Conservation (phyloP, 2,888 invertebrate genomes). For the Protophormia terraenovae region DNA sequence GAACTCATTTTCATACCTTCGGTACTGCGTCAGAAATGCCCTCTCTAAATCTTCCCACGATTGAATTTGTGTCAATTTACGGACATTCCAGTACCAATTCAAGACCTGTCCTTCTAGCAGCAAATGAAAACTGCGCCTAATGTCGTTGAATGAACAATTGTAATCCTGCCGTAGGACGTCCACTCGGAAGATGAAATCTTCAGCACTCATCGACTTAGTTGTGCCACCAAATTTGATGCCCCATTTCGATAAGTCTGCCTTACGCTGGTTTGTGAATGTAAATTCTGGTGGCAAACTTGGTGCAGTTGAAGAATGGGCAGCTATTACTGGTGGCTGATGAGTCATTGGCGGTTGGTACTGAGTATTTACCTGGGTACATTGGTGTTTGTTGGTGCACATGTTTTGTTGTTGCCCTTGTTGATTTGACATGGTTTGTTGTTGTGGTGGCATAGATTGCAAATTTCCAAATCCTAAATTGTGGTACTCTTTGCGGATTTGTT, state of each 20-base stretch:
- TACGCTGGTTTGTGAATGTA: neutral
- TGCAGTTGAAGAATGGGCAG: neutral
- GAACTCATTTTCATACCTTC: neutral
- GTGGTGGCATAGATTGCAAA: too few relatives aligned
- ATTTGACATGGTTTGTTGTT: too few relatives aligned
- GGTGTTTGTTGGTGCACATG: too few relatives aligned
- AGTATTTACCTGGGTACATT: too few relatives aligned
- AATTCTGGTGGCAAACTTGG: neutral
- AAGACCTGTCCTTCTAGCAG: neutral
- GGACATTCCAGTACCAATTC: neutral
- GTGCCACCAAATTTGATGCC: constrained; percentile 12
- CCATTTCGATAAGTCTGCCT: neutral
- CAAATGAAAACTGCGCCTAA: neutral
- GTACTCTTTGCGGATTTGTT: too few relatives aligned
- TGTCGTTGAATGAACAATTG: neutral
- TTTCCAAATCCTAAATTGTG: too few relatives aligned
- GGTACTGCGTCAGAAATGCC: neutral
- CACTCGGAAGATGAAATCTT: neutral
- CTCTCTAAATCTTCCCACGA: neutral
- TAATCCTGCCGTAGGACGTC: neutral
- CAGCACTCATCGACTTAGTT: neutral
- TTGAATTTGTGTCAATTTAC: neutral
- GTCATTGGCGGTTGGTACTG: neutral
- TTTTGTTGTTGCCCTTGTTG: too few relatives aligned
- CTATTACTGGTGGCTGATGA: neutral